phyloP scores from a whole-genome alignment of 2,113 vertebrate genomes.

The Tachycineta bicolor region DNA sequence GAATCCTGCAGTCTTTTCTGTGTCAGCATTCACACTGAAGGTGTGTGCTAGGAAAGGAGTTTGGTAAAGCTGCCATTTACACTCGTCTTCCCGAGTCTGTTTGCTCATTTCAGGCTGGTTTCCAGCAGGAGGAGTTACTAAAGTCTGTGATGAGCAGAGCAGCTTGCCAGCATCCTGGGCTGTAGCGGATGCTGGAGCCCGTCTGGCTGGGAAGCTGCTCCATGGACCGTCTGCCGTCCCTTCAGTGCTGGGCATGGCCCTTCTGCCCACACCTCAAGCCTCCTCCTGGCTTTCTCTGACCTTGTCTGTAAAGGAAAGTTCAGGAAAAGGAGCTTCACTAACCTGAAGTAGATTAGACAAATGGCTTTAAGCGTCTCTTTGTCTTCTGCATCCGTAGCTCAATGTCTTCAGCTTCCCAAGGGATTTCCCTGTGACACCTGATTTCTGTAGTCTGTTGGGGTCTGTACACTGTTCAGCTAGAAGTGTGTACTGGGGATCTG shows the following conservation, averaged over 20 bases:
- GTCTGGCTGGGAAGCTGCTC: not conserved
- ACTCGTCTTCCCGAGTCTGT: not conserved
- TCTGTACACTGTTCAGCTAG: not conserved
- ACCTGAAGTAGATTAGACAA: not conserved
- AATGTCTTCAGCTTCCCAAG: not conserved
- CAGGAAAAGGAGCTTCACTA: not conserved
- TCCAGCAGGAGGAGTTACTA: not conserved
- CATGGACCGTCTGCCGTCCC: fast-evolving
- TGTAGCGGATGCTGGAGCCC: not conserved
- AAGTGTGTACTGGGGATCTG: not conserved
- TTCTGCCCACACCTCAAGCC: fast-evolving
- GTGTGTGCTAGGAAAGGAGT: not conserved
- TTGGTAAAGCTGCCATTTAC: not conserved
- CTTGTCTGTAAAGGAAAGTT: not conserved
- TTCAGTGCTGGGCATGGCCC: fast-evolving
- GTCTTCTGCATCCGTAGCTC: not conserved
- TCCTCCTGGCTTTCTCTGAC: not conserved
- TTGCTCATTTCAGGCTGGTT: not conserved
- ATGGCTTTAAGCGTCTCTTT: not conserved
- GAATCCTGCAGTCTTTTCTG: not conserved
- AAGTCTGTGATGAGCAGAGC: not conserved
- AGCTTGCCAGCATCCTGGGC: not conserved
- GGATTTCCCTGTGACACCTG: fast-evolving
- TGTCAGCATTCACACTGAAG: not conserved
- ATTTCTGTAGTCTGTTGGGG: not conserved